A percentile compares a stretch with the other conserved stretches of the same genome.
Evolutionary conservation across 2,888 invertebrate species (phyloP).

Genomic region (Physocephala rufipes): DNA sequence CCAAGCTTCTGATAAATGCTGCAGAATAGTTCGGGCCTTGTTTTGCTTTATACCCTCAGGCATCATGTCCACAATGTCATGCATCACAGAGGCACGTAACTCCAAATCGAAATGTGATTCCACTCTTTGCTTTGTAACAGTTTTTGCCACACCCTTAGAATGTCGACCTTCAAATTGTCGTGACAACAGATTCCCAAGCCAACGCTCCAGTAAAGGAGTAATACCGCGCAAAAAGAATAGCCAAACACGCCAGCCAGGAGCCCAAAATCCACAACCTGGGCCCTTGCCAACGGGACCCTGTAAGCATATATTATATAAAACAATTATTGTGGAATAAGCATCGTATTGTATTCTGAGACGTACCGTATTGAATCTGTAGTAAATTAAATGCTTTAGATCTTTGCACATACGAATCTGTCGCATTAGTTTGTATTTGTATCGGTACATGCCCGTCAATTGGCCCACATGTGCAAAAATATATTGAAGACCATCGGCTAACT

Average conservation of each 20-base stretch:
- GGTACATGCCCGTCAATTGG: conserved; percentile 99
- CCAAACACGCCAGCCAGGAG: conserved; percentile 99
- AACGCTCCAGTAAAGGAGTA: conserved; percentile 95
- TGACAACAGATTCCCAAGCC: conserved; percentile 98
- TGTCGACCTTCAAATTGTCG: conserved; percentile 99
- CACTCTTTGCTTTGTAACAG: conserved; percentile 99
- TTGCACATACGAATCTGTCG: conserved; percentile 99
- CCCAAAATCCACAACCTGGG: conserved; percentile 98
- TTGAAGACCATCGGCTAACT: conserved; percentile 96
- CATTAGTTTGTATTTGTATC: conserved; percentile 99
- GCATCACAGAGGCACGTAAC: conserved; percentile 94
- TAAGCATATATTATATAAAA: conserved; percentile 34
- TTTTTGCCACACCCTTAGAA: conserved; percentile 99
- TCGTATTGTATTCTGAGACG: conserved; percentile 49
- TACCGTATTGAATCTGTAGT: conserved; percentile 98
- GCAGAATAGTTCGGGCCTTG: conserved; percentile 97
- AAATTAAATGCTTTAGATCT: conserved; percentile 98
- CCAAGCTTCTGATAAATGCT: conserved; percentile 99
- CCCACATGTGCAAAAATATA: conserved; percentile 99
- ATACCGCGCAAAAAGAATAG: conserved; percentile 99
- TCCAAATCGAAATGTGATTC: conserved; percentile 99
- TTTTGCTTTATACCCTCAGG: conserved; percentile 99
- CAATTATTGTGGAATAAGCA: conserved; percentile 11
- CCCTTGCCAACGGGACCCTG: conserved; percentile 97
- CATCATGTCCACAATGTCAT: conserved; percentile 99